These are phyloP conservation scores for Sardina pilchardus DNA, from an alignment of 2,113 vertebrate species.

Conservation along the genomic window DNA sequence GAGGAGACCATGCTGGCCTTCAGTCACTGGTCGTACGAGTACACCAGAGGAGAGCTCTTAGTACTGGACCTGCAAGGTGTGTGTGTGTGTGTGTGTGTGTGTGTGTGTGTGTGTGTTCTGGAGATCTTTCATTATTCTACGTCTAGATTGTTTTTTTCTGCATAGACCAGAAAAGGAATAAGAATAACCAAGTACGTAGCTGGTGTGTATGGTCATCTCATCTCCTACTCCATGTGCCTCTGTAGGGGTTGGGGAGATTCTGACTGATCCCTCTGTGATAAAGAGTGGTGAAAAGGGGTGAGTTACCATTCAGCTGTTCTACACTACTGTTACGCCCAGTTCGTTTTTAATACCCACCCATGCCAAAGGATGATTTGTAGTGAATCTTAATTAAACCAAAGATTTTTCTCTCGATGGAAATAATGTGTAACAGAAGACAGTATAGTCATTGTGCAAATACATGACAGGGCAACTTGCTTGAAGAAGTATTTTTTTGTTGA, in stretches of 20 bases:
- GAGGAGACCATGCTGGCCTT: conserved; percentile 98
- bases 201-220: background rate
- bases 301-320: conserved; percentile 41
- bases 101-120: conserved; percentile 4
- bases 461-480: no score
- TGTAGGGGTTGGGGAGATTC: conserved; percentile 93
- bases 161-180: no score
- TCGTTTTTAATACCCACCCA: no score
- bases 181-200: background rate
- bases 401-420: no score
- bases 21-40: conserved; percentile 97
- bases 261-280: conserved; percentile 98
- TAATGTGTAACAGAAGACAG: no score
- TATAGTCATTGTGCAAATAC: no score
- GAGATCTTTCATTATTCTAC: background rate
- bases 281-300: conserved; percentile 98
- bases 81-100: conserved; percentile 27
- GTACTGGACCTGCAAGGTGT: conserved; percentile 95
- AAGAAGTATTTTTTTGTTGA: no score
- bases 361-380: no score
- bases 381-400: no score
- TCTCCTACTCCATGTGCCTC: conserved; percentile 47
- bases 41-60: conserved; percentile 90
- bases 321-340: background rate
- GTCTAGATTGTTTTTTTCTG: no score